These are phyloP conservation scores for Ormyrus rosae DNA, from an alignment of 2,888 invertebrate genomes.

Conservation along the genomic window DNA sequence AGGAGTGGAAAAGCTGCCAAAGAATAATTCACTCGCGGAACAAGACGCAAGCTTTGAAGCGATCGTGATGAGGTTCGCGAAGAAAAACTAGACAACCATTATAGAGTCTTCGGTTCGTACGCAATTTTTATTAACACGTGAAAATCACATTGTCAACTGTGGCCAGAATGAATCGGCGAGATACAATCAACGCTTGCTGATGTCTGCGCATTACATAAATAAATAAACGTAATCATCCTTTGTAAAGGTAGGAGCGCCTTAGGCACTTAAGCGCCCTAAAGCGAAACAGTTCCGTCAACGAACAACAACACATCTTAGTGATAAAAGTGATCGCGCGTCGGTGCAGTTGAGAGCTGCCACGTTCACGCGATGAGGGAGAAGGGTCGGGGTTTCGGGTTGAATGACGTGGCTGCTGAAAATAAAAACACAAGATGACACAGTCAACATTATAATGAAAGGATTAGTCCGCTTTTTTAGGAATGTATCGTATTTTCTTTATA, in stretches of 20 bases:
- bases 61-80: slow-evolving; percentile 11
- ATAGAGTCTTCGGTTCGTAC: slow-evolving; percentile 3
- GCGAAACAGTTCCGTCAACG: slow-evolving; percentile 8
- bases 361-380: slow-evolving; percentile 79
- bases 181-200: slow-evolving; percentile 42
- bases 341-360: slow-evolving; percentile 73
- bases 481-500: neutral
- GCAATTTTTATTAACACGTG: slow-evolving; percentile 47
- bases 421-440: slow-evolving; percentile 62
- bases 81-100: slow-evolving; percentile 35
- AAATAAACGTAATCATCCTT: slow-evolving; percentile 49
- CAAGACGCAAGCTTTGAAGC: slow-evolving; percentile 41
- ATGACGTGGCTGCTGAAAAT: slow-evolving; percentile 80
- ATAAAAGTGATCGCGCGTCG: slow-evolving; percentile 58
- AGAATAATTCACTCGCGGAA: slow-evolving; percentile 35
- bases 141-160: slow-evolving; percentile 48
- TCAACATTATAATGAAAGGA: slow-evolving; percentile 47
- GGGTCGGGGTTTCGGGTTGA: slow-evolving; percentile 80
- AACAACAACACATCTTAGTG: slow-evolving; percentile 52
- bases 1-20: slow-evolving; percentile 35
- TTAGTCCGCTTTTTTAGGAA: slow-evolving; percentile 12
- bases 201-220: slow-evolving; percentile 48
- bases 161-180: slow-evolving; percentile 23
- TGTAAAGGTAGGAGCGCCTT: slow-evolving; percentile 12
- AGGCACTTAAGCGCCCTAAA: neutral